Conservation (phyloP, 30 jellyfish, hydroid and myxozoan species). For the Turritopsis rubra region DNA sequence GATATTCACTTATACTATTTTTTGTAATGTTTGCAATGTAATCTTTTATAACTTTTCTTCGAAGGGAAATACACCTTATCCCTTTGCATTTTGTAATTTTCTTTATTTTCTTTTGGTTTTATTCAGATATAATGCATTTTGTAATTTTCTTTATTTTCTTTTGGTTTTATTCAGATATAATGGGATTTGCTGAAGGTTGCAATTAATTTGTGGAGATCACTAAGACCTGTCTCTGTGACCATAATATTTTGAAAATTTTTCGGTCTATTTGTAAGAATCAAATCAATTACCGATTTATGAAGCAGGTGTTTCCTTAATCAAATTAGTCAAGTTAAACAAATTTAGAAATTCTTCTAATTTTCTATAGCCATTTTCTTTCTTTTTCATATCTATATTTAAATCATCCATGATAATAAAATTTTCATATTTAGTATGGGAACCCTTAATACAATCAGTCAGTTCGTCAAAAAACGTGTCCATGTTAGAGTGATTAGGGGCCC, state of each 20-base stretch:
- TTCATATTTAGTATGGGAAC: background rate
- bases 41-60: background rate
- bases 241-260: background rate
- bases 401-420: background rate
- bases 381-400: too few relatives aligned
- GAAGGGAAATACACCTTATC: background rate
- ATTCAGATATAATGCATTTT: too few relatives aligned
- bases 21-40: background rate
- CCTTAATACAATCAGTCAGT: background rate
- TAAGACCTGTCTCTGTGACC: background rate
- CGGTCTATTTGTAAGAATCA: background rate
- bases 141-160: too few relatives aligned
- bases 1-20: background rate
- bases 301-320: background rate
- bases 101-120: background rate
- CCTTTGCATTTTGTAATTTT: background rate
- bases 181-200: too few relatives aligned
- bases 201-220: background rate
- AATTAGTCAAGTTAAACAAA: background rate
- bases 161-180: too few relatives aligned
- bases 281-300: background rate
- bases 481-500: background rate
- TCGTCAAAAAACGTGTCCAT: background rate
- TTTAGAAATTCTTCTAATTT: background rate
- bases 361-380: background rate